phyloP scores from a whole-genome alignment of 2,113 vertebrate genomes.

The Chionodraco myersi region DNA sequence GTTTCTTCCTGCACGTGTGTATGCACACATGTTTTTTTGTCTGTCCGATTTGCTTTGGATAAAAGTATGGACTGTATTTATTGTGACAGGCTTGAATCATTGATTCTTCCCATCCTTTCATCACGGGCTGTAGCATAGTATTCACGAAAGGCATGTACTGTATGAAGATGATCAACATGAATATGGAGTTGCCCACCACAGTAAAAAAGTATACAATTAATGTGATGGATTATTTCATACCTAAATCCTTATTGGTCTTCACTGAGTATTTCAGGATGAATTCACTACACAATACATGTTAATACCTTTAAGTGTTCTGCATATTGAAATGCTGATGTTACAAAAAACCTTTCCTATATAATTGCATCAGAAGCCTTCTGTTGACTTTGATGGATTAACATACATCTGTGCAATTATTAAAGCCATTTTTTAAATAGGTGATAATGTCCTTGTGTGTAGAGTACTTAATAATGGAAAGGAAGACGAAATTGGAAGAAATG shows the following conservation, averaged over 20 bases:
- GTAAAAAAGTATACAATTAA: constrained; percentile 28
- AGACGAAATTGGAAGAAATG: neutral
- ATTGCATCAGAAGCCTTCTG: constrained; percentile 32
- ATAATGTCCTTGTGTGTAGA: constrained; percentile 15
- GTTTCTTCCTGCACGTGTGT: neutral
- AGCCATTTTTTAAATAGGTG: constrained; percentile 19
- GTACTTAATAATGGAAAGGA: neutral
- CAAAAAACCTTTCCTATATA: constrained; percentile 19
- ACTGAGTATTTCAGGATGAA: constrained; percentile 50
- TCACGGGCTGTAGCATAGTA: neutral
- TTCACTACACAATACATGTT: constrained; percentile 35
- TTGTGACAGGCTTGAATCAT: constrained; percentile 39
- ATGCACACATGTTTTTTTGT: neutral
- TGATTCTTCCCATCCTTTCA: constrained; percentile 28
- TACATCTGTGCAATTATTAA: constrained; percentile 31
- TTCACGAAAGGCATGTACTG: constrained; percentile 10
- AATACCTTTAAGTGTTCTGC: constrained; percentile 16
- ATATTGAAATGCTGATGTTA: constrained; percentile 36
- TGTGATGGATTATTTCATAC: constrained; percentile 52
- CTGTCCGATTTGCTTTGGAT: constrained; percentile 22
- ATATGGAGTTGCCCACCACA: constrained; percentile 1
- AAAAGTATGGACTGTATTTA: constrained; percentile 25
- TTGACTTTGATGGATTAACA: constrained; percentile 43
- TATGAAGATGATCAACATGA: constrained; percentile 12
- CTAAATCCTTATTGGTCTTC: constrained; percentile 47